Evolutionary conservation across 1,140 invertebrate genomes (phyloP).

Genomic region (Stratiolaelaps scimitus): DNA sequence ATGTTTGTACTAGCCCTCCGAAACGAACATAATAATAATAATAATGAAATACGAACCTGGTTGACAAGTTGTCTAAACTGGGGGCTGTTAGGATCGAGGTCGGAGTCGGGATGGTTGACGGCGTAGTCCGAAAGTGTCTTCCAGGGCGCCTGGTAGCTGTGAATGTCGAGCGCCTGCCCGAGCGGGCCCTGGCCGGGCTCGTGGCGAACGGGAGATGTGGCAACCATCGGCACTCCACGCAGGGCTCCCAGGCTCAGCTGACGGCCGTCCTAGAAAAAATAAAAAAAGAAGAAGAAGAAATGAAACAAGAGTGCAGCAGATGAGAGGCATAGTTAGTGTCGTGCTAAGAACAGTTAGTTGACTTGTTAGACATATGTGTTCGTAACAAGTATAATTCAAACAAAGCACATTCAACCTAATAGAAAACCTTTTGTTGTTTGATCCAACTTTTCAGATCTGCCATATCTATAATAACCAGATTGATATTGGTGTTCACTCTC

Average conservation of each 20-base stretch:
- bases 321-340: not conserved
- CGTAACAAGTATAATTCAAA: no score
- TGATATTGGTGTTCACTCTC: no score
- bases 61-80: slow-evolving; percentile 91
- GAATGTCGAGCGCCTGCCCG: slow-evolving; percentile 66
- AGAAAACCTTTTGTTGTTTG: no score
- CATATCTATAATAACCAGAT: no score
- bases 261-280: slow-evolving; percentile 64
- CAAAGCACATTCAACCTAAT: no score
- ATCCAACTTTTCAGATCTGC: no score
- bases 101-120: slow-evolving; percentile 72
- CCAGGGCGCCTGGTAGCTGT: slow-evolving; percentile 92
- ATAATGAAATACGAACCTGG: slow-evolving; percentile 51
- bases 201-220: slow-evolving; percentile 79
- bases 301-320: slow-evolving; percentile 24
- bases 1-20: no score
- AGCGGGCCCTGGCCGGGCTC: slow-evolving; percentile 61
- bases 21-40: no score
- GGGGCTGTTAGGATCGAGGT: slow-evolving; percentile 68
- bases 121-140: slow-evolving; percentile 90
- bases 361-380: no score
- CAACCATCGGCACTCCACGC: slow-evolving; percentile 92
- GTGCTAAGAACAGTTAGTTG: not conserved
- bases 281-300: slow-evolving; percentile 35
- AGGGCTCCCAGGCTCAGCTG: slow-evolving; percentile 78